Base-by-base conservation (phyloP, 1,140 invertebrate species). In the Camponotus floridanus region DNA sequence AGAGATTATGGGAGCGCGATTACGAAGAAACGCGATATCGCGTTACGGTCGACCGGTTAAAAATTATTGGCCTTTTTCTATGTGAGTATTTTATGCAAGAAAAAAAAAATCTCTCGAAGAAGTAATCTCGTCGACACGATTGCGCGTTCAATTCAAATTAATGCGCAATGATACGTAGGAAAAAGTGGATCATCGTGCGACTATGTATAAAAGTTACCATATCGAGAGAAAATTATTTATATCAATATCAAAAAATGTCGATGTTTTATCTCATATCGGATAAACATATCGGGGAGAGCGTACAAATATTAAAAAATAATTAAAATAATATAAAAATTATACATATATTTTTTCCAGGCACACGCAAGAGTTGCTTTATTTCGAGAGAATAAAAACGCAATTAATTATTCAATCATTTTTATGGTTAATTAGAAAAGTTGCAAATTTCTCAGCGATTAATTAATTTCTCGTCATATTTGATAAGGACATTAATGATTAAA, bases 11-110 rank as follows among this genome's bases (percentile, higher is more conserved):
- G 79, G 39, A 59, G 67, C 79, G 67, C 55, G 79, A 81, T 73
- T 83, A 83, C 70, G 79, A 83, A 74, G 68, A 83, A 83, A 83
- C 79, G 79, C 79, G 79, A 83, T 83, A 83, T 74, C 79, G 79
- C 79, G 79, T 83, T 83, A 83, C 79, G 79, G 79, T 83, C 79
- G 79, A 83, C 68, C 67, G 68, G 68, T 83, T 83, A 83, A 74
- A 83, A 83, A 83, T 83, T 83, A 74, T 83, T 55, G 26, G 68
- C 31, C 55, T 83, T 73, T 61, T 71, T 26, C 39, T 39, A 73
- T 42, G 39, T 48, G 62, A 74, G 68, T 61, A 59, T 81, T 73
- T 73, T 73, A 61, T 39, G 39, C 39, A 5, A 18, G 45, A 13
- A 73, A 81, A 61, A 13, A 73, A 81, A 81, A 39, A 33, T 9